Evolutionary conservation across 2,113 vertebrate species (phyloP).

Genomic region (Aptenodytes patagonicus): DNA sequence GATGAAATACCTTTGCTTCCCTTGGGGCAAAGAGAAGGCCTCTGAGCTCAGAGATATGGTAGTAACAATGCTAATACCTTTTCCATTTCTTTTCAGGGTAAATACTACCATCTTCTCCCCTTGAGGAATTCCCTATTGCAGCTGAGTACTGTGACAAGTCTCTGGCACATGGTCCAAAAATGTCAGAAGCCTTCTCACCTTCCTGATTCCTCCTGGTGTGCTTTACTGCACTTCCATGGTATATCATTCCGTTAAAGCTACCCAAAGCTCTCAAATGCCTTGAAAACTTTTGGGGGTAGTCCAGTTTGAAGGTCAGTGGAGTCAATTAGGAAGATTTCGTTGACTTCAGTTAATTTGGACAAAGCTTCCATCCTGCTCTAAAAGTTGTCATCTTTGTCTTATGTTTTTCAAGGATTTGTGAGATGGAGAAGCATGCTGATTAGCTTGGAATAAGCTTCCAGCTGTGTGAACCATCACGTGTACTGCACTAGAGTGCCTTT

Average conservation of each 20-base stretch:
- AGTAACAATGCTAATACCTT: not conserved
- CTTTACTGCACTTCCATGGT: not conserved
- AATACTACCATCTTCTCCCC: not conserved
- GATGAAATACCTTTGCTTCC: not conserved
- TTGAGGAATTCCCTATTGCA: not conserved
- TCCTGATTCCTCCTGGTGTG: not conserved
- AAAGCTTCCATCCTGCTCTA: not conserved
- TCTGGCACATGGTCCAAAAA: not conserved
- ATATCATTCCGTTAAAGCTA: not conserved
- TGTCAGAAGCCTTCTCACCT: not conserved
- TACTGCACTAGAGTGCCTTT: not conserved
- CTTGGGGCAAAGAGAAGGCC: not conserved
- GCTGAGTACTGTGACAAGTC: not conserved
- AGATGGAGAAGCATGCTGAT: not conserved
- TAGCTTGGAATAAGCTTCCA: not conserved
- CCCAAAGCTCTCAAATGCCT: not conserved
- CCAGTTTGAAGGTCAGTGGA: not conserved
- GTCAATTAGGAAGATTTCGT: not conserved
- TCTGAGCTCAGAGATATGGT: not conserved
- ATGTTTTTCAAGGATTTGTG: not conserved
- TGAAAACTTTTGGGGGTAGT: not conserved
- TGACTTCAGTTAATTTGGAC: not conserved
- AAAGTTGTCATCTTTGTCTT: not conserved
- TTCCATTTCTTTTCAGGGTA: not conserved
- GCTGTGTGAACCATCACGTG: not conserved